phyloP scores from a whole-genome alignment of 2,797 vertebrate genomes.

The Danio jaintianensis region DNA sequence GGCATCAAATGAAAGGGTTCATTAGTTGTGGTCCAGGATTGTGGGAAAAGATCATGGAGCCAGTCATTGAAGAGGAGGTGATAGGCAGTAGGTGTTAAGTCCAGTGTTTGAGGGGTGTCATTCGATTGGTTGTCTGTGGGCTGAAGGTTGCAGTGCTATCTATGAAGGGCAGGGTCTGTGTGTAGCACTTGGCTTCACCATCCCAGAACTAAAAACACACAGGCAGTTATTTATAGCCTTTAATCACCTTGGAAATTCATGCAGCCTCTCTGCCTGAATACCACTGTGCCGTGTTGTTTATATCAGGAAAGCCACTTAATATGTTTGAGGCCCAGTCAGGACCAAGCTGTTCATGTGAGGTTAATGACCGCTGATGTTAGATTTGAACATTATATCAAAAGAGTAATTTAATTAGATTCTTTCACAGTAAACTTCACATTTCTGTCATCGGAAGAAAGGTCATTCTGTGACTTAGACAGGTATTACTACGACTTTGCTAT shows the following conservation, averaged over 20 bases:
- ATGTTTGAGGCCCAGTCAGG: conserved; percentile 31
- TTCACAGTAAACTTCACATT: background rate
- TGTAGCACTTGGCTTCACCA: conserved; percentile 58
- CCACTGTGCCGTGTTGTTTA: conserved; percentile 75
- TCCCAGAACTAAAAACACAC: conserved; percentile 67
- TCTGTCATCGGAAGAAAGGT: background rate
- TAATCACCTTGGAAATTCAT: conserved; percentile 83
- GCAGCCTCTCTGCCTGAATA: conserved; percentile 75
- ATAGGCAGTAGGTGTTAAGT: conserved; percentile 63
- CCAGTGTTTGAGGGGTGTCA: conserved; percentile 74
- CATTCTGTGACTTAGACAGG: too few species aligned
- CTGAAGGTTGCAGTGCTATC: conserved; percentile 62
- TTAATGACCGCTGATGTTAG: background rate
- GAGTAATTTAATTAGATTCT: background rate
- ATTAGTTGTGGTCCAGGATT: background rate
- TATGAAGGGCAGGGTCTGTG: conserved; percentile 64
- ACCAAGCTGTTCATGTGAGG: background rate
- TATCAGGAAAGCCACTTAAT: conserved; percentile 63
- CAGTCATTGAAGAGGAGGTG: conserved; percentile 59
- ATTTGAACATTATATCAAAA: conserved; percentile 2
- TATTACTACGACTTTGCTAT: too few species aligned
- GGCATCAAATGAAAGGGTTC: conserved; percentile 22
- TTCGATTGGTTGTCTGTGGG: conserved; percentile 70
- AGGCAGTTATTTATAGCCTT: conserved; percentile 79
- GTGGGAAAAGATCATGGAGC: conserved; percentile 40